Evolutionary conservation across 2,797 vertebrate genomes (phyloP).

Genomic region (Lutjanus campechanus): DNA sequence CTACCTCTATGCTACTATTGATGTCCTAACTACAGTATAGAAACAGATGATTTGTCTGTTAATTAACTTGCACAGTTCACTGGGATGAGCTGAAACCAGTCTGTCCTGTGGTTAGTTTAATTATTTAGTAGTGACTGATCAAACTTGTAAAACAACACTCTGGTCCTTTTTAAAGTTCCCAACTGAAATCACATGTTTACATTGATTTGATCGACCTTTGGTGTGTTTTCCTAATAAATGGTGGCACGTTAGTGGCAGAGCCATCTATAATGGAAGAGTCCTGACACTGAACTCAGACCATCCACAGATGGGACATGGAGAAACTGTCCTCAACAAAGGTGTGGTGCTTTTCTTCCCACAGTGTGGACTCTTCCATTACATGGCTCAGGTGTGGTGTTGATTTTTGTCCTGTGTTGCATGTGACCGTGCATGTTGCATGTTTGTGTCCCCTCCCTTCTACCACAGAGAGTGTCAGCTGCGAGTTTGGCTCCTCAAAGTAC

Average conservation of each 20-base stretch:
- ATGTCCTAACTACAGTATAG: background rate
- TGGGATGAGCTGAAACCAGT: background rate
- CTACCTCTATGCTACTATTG: background rate
- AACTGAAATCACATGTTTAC: slow-evolving; percentile 33
- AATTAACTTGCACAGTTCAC: background rate
- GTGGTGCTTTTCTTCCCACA: background rate
- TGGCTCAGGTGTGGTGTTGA: slow-evolving; percentile 55
- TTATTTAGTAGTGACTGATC: background rate
- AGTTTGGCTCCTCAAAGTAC: slow-evolving; percentile 87
- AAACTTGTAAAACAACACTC: slow-evolving; percentile 9
- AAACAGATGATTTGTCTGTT: background rate
- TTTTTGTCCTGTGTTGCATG: slow-evolving; percentile 75
- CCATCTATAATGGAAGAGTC: slow-evolving; percentile 47
- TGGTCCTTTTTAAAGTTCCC: slow-evolving; percentile 19
- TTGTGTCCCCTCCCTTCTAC: slow-evolving; percentile 65
- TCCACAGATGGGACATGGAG: background rate
- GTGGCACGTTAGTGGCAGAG: slow-evolving; percentile 67
- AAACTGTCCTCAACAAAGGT: background rate
- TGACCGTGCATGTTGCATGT: slow-evolving; percentile 81
- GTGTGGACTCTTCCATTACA: slow-evolving; percentile 46
- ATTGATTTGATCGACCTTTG: slow-evolving; percentile 33
- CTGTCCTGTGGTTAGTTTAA: too few species aligned
- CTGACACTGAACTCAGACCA: background rate
- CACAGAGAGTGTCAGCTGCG: slow-evolving; percentile 85
- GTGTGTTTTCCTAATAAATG: slow-evolving; percentile 51